These are phyloP conservation scores for Delphinus delphis DNA, from an alignment of 2,113 vertebrate genomes.

Conservation along the genomic window DNA sequence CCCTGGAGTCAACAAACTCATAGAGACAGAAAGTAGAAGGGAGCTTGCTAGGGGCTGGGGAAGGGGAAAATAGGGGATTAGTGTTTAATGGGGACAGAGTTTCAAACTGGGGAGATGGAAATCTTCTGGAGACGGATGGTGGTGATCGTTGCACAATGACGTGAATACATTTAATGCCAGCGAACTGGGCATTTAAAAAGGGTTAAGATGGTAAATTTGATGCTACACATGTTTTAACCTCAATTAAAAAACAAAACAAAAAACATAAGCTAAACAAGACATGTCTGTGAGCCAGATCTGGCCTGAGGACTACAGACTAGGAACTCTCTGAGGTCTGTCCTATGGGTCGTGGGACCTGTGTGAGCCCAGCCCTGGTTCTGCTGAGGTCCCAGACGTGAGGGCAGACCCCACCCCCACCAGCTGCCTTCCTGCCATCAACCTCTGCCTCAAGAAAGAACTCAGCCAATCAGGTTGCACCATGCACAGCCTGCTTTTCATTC, in stretches of 20 bases:
- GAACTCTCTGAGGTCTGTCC: neutral
- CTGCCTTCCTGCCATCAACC: too few species aligned
- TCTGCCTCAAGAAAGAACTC: neutral
- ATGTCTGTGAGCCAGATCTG: neutral
- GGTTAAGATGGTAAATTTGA: too few species aligned
- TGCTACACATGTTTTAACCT: neutral
- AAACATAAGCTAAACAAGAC: neutral
- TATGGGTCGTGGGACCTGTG: neutral
- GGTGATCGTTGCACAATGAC: accelerated
- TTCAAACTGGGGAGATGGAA: neutral
- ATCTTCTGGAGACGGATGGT: too few species aligned
- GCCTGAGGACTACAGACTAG: neutral
- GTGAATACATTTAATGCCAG: neutral
- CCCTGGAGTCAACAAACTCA: neutral
- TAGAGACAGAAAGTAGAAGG: accelerated
- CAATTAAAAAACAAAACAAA: neutral
- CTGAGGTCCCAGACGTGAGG: accelerated
- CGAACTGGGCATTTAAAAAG: neutral
- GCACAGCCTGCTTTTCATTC: accelerated
- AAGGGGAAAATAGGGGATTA: accelerated
- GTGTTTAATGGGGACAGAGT: neutral
- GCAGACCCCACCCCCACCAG: neutral
- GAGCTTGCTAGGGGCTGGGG: neutral
- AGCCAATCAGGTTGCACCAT: accelerated
- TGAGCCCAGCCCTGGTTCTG: neutral